A percentile compares a stretch with the other conserved stretches of the same genome.
Conservation (phyloP, 2,113 vertebrate genomes). For the Erpornis zantholeuca region DNA sequence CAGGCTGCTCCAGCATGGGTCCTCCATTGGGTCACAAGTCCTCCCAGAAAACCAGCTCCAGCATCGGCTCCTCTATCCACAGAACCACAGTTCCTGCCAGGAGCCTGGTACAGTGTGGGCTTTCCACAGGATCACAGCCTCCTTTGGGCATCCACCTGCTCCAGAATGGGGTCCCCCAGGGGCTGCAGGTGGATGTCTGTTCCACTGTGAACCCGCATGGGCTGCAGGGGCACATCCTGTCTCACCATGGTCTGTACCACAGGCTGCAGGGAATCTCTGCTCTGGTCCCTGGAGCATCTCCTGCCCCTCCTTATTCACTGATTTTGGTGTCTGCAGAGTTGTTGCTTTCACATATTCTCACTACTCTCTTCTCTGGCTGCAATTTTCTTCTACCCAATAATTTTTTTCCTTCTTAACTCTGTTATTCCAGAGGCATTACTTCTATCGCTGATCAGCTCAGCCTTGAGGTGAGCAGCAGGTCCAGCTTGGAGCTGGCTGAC, state of each 20-base stretch:
- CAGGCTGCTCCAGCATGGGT: neutral
- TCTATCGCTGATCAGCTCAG: rapidly evolving
- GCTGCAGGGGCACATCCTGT: neutral
- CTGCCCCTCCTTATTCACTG: neutral
- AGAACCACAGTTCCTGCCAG: neutral
- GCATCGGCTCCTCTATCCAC: neutral
- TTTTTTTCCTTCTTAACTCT: neutral
- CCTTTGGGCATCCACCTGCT: neutral
- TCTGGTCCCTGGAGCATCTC: neutral
- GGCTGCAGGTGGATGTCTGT: neutral
- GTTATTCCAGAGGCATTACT: neutral
- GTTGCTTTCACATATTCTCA: neutral
- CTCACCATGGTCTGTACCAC: neutral
- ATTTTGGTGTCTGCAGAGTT: neutral
- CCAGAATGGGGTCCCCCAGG: too few relatives aligned
- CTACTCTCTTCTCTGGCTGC: neutral
- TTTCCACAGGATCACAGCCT: neutral
- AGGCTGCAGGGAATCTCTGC: neutral
- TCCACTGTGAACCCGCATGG: neutral
- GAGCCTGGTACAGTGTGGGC: neutral
- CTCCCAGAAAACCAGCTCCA: neutral
- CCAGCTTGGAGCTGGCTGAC: neutral
- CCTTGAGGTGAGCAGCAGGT: neutral
- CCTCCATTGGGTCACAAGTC: neutral
- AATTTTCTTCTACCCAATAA: neutral